Evolutionary conservation across 1,140 invertebrate species (phyloP), one percentile per base, ranked within the genome.

Genomic region (Holcopasites calliopsidis): DNA sequence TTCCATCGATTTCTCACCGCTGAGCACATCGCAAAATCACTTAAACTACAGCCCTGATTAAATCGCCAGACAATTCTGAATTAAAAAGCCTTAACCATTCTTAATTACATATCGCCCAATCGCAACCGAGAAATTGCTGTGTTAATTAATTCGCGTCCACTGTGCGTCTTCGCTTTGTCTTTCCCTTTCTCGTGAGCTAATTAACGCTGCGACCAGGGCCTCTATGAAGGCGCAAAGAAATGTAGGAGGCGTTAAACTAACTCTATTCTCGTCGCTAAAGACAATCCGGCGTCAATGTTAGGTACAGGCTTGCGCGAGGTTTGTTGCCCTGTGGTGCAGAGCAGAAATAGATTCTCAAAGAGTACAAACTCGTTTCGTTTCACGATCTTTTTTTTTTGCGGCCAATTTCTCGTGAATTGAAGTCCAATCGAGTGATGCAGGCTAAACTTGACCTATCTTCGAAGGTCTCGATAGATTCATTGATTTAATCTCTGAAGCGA

Each of bases 81-180:
- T n/a, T n/a, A n/a, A n/a, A n/a, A n/a, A n/a, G n/a, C n/a, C n/a
- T n/a, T n/a, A n/a, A n/a, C n/a, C n/a, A n/a, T n/a, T n/a, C 35
- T 60, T 79, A 80, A 74, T 80, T 79, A 74, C 61, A 62, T 50
- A 55, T 74, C 35, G 50, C 35, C 23, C 49, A 2, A 50, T 47
- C 21, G 10, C 16, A 35, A 31, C 49, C 52, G 58, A 10, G 13
- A 62, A 31, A 40, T 50, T 33, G 72, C 38, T 55, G 33, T 57
- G 78, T 76, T 81, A 81, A 81, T 81, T 81, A 81, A 76, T 81
- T 70, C 44, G 72, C 60, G 65, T 70, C 65, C 38, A 49, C 57
- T 16, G 6, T 23, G 21, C 54, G 52, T 54, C 47, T 52, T 70
- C 38, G n/a, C n/a, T n/a, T n/a, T n/a, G n/a, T n/a, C n/a, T n/a